Evolutionary conservation across 35 echinoderm and acorn worm species (phyloP), one percentile per base, ranked within the genome.

Genomic region (Heliocidaris erythrogramma): DNA sequence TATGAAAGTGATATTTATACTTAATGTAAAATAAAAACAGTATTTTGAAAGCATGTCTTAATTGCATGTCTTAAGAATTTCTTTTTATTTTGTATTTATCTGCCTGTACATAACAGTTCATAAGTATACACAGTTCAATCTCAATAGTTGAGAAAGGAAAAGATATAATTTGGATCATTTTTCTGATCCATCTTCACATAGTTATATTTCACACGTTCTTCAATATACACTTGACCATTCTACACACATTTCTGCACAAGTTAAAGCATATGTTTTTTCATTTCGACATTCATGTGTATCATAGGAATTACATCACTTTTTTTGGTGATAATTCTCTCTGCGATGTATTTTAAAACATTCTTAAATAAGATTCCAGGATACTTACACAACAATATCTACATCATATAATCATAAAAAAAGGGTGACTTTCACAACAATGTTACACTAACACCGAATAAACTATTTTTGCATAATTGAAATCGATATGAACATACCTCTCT

Each of bases 51-150:
- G 30, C 91, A 32, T 27, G 4, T 49, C 29, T 92, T 52, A 13
- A 52, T 92, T 92, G 91, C 91, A 92, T 92, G 91, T 92, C 50
- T 92, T 92, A 92, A 92, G 91, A 92, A 92, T 92, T 92, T 32
- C 17, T 92, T 92, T 78, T 78, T 78, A 78, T 78, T 78, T 78
- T 78, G 14, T 92, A 92, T 59, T 92, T 59, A 92, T 92, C 91
- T 92, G 91, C 91, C 91, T 92, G 91, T 92, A 92, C 91, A 92
- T 92, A 48, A 92, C 48, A 59, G 31, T 92, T 92, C 48, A 92
- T 49, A 92, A 52, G 91, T 92, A 92, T 92, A 92, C 91, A 92
- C 27, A 30, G 17, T 89, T 89, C 31, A 31, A 52, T 92, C 91
- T 92, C 49, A 59, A 52, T 14, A 27, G 91, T 18, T 17, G 47